Evolutionary conservation across 2,797 vertebrate genomes (phyloP).

Genomic region (Falco peregrinus): DNA sequence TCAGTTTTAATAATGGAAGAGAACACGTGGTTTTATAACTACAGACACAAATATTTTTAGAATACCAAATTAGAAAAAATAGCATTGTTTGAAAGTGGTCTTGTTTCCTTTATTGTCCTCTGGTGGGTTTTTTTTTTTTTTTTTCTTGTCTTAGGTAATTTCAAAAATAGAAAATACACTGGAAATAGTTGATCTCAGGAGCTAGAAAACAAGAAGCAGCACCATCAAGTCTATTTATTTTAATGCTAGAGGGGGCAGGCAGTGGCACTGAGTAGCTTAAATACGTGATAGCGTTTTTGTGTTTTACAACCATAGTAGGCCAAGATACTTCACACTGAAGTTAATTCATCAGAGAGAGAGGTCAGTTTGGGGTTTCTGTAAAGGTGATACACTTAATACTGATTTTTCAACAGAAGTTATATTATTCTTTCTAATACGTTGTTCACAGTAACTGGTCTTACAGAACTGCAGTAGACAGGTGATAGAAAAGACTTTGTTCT

Average conservation of each 20-base stretch:
- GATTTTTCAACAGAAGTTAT: rapidly evolving
- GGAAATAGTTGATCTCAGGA: not conserved
- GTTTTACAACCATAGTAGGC: not conserved
- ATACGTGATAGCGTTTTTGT: rapidly evolving
- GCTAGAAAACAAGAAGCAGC: not conserved
- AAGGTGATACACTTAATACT: not conserved
- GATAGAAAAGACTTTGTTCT: not conserved
- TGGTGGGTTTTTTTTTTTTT: not conserved
- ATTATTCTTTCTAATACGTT: not conserved
- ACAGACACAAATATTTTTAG: not conserved
- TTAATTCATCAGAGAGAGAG: not conserved
- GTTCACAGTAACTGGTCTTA: not conserved
- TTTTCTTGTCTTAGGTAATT: not conserved
- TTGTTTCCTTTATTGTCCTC: not conserved
- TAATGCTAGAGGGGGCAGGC: not conserved
- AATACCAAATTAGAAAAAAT: not conserved
- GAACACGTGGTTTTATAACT: not conserved
- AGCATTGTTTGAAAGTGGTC: not conserved
- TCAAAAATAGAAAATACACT: not conserved
- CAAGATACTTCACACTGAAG: not conserved
- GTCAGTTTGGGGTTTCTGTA: not conserved
- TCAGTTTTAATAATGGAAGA: not conserved
- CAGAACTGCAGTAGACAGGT: not conserved
- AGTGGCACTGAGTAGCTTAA: not conserved
- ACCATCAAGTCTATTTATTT: not conserved